Conservation (phyloP, 2,888 invertebrate species). For the Phanerotoma sp. region DNA sequence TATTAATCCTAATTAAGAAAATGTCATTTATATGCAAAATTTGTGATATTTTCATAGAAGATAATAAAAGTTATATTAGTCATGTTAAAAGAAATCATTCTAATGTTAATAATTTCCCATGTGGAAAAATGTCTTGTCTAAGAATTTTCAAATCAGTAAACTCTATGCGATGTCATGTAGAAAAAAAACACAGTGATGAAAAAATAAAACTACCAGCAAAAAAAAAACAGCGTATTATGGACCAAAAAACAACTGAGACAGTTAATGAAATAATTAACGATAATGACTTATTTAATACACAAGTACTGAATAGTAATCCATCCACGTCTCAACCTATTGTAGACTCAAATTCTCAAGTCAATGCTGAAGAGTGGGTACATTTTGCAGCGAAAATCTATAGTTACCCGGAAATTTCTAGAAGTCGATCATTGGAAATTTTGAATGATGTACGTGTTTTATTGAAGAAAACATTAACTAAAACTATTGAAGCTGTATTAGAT, state of each 20-base stretch:
- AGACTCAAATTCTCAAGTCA: too few relatives aligned
- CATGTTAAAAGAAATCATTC: conserved; percentile 5
- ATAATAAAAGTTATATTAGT: background rate
- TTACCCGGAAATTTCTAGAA: conserved; percentile 22
- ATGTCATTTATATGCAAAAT: conserved; percentile 3
- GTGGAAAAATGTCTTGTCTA: conserved; percentile 7
- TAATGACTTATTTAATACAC: background rate
- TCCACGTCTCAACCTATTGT: background rate
- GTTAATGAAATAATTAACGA: conserved; percentile 1
- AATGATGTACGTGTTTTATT: conserved; percentile 15
- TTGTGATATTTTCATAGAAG: background rate
- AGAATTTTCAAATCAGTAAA: conserved; percentile 11
- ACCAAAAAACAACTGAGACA: background rate
- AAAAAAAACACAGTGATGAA: background rate
- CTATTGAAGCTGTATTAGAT: conserved; percentile 3
- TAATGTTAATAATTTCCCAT: background rate
- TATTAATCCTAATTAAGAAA: conserved; percentile 8
- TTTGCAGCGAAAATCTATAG: conserved; percentile 22
- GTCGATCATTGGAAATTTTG: conserved; percentile 9
- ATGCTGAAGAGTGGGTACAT: background rate
- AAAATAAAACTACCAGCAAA: background rate
- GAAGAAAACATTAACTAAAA: background rate
- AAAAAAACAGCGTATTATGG: background rate
- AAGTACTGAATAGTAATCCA: background rate
- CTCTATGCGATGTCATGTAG: conserved; percentile 5